Base-by-base conservation (phyloP, 2,888 invertebrate genomes). In the Rotaria sp. region DNA sequence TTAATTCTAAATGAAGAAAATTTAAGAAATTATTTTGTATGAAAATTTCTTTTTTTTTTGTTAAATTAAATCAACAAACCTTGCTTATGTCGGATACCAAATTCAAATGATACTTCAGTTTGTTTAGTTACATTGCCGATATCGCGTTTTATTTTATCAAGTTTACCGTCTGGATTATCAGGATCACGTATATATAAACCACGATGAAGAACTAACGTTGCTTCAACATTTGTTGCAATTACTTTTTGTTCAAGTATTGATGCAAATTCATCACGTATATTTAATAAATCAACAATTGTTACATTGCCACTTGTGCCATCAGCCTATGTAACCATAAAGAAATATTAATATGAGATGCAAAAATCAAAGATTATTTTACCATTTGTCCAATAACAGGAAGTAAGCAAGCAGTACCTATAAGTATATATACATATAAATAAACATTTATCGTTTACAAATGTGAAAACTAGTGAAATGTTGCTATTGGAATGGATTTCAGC, bases 281-380 rank as follows among this genome's bases (percentile, higher is more conserved):
- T 90, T 84, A 90, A 85, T 21, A 90, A 90, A 87, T 90, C 90
- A n/a, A 90, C 90, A 85, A 90, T 90, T 88, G 90, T 90, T 45
- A 90, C 90, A 89, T 90, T 88, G 13, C 86, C 86, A 59, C 85
- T 80, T 21, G 86, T 86, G 26, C 80, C 45, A 67, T 86, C 86
- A 35, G 86, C 86, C 67, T 67, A 35, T 21, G 21, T 18, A 35
- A 35, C 8, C 7, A 67, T 24, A 24, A 52, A 24, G 21, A 24
- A 52, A 52, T 2, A 52, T 52, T 21, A 21, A 52, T 52, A 21
- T 3, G 21, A 52, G 52, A 52, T 50, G 13, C 21, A 24, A 24
- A 52, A 52, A 52, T 24, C 1, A 7, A 67, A 67, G 0, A 21
- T 67, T 35, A 30, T 18, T 18, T 21, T 30, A 67, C 67, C 52